Base-by-base conservation (phyloP, 2,888 invertebrate species). In the Formica aserva region DNA sequence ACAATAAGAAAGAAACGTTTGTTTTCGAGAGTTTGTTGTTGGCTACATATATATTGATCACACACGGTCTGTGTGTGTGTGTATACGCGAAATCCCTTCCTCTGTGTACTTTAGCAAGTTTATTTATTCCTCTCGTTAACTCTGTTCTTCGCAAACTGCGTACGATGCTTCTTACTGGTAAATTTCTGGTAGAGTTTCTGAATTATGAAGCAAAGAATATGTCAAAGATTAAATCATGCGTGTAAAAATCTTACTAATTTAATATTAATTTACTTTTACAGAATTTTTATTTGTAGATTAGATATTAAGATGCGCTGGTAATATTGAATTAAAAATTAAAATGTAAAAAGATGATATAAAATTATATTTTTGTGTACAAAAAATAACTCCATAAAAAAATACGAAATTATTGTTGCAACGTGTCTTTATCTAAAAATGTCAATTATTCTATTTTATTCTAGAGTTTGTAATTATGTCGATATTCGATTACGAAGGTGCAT, bases 1-100 rank as follows among this genome's bases (percentile, higher is more conserved):
- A 94, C 87, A 88, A 72, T 66, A 87, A 86, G 45, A 82, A 85
- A 84, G 48, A 75, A 71, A 63, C 69, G 60, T 86, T 86, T 71
- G 52, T 72, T 78, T 80, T 82, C 62, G 62, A 45, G 77, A 77
- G 48, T 74, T 75, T 57, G 13, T 26, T 62, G 74, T 26, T 35
- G 74, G 78, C 32, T 60, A 71, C n/a, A n/a, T 52, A 52, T 52
- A 52, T 78, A 71, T 66, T 15, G 78, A 60, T 71, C 72, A 57
- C 55, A 15, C 67, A 41, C 52, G 22, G 57, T 45, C 18, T 35
- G 4, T 35, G 35, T 35, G 35, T 35, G 6, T 35, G 6, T 35
- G 1, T 35, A 35, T 3, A 13, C 32, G 57, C 22, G 18, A 71
- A 72, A 72, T 78, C 72, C 11, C 71, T 32, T 22, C 32, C 41